These are phyloP conservation scores for Agrilus cyanescens DNA, from an alignment of 2,888 invertebrate genomes.

Conservation along the genomic window DNA sequence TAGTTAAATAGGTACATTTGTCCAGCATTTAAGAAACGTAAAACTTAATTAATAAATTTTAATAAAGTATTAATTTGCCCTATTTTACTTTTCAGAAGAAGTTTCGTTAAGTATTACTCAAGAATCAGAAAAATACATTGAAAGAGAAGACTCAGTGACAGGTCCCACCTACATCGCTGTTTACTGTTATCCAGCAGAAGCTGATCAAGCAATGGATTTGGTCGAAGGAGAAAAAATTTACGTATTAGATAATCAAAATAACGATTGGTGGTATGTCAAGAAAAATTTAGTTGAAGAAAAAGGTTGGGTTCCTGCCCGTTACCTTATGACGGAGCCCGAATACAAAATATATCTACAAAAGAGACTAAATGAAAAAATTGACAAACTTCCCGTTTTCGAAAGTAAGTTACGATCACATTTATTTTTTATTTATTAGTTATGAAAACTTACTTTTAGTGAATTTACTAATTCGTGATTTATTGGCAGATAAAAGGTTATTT, in stretches of 20 bases:
- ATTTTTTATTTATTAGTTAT: background rate
- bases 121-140: slow-evolving; percentile 31
- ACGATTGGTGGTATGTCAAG: slow-evolving; percentile 88
- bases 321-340: slow-evolving; percentile 69
- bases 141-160: slow-evolving; percentile 38
- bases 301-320: slow-evolving; percentile 88
- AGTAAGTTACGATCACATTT: slow-evolving; percentile 49
- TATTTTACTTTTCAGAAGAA: slow-evolving; percentile 27
- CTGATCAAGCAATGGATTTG: slow-evolving; percentile 75
- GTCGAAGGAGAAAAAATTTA: slow-evolving; percentile 85
- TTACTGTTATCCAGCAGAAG: slow-evolving; percentile 75
- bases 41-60: background rate
- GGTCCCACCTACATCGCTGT: slow-evolving; percentile 75
- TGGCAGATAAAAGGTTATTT: too few relatives aligned
- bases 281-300: slow-evolving; percentile 83
- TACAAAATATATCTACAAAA: slow-evolving; percentile 76
- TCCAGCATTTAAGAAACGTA: too few relatives aligned
- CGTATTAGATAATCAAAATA: slow-evolving; percentile 67
- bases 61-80: background rate
- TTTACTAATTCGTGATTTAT: too few relatives aligned
- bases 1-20: too few relatives aligned
- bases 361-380: slow-evolving; percentile 82
- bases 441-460: too few relatives aligned
- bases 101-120: slow-evolving; percentile 37
- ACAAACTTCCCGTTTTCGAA: slow-evolving; percentile 83